These are phyloP conservation scores for Anorthoa munda DNA, from an alignment of 2,888 invertebrate genomes.

Conservation along the genomic window DNA sequence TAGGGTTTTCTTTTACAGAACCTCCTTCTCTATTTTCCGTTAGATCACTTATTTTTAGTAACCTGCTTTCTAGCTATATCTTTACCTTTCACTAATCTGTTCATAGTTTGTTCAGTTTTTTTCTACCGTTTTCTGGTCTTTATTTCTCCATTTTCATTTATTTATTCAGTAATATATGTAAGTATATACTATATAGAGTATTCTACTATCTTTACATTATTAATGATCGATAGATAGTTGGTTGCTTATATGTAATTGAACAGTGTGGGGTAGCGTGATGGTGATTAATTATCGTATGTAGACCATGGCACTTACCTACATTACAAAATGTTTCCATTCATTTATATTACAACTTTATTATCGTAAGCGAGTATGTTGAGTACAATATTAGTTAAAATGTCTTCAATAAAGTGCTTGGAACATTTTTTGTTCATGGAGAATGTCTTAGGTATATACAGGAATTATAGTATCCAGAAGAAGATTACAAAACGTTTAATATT, in stretches of 20 bases:
- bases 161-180: no score
- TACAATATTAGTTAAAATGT: conserved; percentile 2
- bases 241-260: not conserved
- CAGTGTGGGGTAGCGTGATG: not conserved
- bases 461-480: conserved; percentile 17
- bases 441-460: conserved; percentile 30
- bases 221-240: not conserved
- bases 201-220: not conserved
- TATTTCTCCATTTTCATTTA: no score
- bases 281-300: not conserved
- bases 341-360: not conserved
- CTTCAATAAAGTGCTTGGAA: not conserved
- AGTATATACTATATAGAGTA: not conserved
- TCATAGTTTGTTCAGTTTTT: no score
- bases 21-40: no score
- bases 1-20: no score
- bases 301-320: conserved; percentile 25
- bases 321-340: not conserved
- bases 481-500: conserved; percentile 9
- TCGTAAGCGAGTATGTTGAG: no score
- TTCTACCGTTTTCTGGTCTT: no score
- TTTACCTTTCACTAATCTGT: no score
- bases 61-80: no score
- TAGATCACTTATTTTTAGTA: no score
- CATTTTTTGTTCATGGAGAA: conserved; percentile 15